Evolutionary conservation across 2,113 vertebrate species (phyloP).

Genomic region (Paralichthys olivaceus): DNA sequence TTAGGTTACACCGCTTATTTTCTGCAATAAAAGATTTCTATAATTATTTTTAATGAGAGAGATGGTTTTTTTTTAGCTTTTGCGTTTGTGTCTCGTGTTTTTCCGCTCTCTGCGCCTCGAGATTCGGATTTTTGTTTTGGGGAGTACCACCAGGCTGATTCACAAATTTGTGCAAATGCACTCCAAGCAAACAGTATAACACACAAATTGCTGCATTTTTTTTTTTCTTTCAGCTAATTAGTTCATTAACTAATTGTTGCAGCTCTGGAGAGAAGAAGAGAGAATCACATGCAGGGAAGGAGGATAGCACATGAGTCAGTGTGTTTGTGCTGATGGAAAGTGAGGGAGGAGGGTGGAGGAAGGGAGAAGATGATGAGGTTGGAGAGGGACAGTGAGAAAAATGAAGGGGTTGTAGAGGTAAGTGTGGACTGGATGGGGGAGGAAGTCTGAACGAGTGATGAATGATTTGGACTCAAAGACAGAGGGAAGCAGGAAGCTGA

Average conservation of each 20-base stretch:
- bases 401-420: constrained; percentile 21
- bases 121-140: too few species aligned
- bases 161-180: too few species aligned
- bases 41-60: too few species aligned
- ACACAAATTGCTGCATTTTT: not conserved
- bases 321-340: constrained; percentile 24
- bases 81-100: too few species aligned
- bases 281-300: not conserved
- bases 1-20: too few species aligned
- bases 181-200: too few species aligned
- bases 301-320: constrained; percentile 1
- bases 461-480: constrained; percentile 19
- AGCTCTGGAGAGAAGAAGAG: not conserved
- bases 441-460: constrained; percentile 24
- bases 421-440: constrained; percentile 22
- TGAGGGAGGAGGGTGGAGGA: constrained; percentile 22
- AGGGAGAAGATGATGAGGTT: constrained; percentile 34
- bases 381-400: constrained; percentile 38
- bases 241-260: not conserved
- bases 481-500: not conserved
- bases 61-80: too few species aligned
- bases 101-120: too few species aligned
- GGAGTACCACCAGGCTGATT: too few species aligned
- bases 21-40: too few species aligned
- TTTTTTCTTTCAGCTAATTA: not conserved